These are phyloP conservation scores for Tiliacea aurago DNA, from an alignment of 2,888 invertebrate genomes.

Conservation along the genomic window DNA sequence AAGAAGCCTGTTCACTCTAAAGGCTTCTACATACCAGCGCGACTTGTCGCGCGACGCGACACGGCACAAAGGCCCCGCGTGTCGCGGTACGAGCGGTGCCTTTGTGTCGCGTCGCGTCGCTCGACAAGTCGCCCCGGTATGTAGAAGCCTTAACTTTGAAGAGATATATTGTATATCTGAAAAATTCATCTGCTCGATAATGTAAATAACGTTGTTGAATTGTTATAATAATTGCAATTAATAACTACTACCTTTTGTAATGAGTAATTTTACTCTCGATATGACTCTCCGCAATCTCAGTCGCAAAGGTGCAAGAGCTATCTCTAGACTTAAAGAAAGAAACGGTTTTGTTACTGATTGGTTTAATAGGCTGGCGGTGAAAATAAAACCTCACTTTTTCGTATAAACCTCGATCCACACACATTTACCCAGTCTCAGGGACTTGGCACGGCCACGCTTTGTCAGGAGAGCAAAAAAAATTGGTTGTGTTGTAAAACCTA, in stretches of 20 bases:
- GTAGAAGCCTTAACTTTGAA: too few relatives aligned
- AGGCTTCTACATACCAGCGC: too few relatives aligned
- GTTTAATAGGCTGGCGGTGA: not conserved
- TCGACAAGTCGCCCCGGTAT: too few relatives aligned
- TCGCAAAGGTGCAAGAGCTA: not conserved
- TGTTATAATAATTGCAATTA: too few relatives aligned
- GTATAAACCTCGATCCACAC: not conserved
- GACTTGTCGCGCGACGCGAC: too few relatives aligned
- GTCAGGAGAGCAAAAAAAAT: not conserved
- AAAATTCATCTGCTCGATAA: not conserved
- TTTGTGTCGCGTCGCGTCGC: too few relatives aligned
- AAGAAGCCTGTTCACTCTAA: too few relatives aligned
- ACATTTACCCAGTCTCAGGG: not conserved
- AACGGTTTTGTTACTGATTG: too few relatives aligned
- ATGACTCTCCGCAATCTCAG: not conserved
- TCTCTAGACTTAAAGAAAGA: not conserved
- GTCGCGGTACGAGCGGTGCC: too few relatives aligned
- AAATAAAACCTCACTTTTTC: constrained; percentile 9
- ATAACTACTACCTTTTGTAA: too few relatives aligned
- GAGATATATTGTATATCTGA: too few relatives aligned
- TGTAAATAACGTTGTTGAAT: not conserved
- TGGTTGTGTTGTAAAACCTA: not conserved
- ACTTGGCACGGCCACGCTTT: constrained; percentile 5
- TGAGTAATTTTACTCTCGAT: not conserved
- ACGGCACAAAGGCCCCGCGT: too few relatives aligned